These are phyloP conservation scores for Hyla sarda DNA, from an alignment of 2,113 vertebrate species.

Conservation along the genomic window DNA sequence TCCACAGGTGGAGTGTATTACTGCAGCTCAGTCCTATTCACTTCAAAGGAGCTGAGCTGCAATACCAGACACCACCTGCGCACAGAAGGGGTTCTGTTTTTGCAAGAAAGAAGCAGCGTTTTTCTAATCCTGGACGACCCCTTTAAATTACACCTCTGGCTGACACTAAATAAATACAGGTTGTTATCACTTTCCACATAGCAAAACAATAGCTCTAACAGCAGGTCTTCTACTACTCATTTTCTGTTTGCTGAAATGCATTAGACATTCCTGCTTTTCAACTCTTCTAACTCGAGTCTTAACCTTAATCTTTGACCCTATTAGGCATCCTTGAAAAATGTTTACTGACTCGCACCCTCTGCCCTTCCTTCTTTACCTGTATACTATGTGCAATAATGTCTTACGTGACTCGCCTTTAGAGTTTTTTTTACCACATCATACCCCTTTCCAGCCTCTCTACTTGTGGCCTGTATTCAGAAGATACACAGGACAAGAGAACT, in stretches of 20 bases:
- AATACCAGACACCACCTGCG: no score
- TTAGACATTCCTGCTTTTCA: constrained; percentile 28
- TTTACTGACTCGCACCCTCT: constrained; percentile 1
- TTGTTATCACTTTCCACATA: not conserved
- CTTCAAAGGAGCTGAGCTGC: no score
- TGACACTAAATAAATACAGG: not conserved
- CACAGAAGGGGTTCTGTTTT: no score
- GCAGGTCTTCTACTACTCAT: not conserved
- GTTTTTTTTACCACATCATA: not conserved
- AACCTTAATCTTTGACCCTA: constrained; percentile 7
- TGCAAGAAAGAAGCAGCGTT: no score
- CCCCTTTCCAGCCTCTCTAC: not conserved
- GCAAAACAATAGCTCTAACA: not conserved
- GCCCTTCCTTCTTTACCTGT: constrained; percentile 32
- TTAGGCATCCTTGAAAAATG: not conserved
- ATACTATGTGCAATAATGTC: not conserved
- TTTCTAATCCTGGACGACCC: no score
- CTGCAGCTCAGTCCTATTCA: no score
- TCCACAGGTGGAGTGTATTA: no score
- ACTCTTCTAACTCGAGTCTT: not conserved
- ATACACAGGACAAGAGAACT: constrained; percentile 29
- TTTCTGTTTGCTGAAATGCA: constrained; percentile 17
- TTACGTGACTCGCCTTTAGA: not conserved
- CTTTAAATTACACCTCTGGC: no score
- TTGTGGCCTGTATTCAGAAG: constrained; percentile 1